Base-by-base conservation (phyloP, 2,113 vertebrate species). In the Takifugu flavidus region DNA sequence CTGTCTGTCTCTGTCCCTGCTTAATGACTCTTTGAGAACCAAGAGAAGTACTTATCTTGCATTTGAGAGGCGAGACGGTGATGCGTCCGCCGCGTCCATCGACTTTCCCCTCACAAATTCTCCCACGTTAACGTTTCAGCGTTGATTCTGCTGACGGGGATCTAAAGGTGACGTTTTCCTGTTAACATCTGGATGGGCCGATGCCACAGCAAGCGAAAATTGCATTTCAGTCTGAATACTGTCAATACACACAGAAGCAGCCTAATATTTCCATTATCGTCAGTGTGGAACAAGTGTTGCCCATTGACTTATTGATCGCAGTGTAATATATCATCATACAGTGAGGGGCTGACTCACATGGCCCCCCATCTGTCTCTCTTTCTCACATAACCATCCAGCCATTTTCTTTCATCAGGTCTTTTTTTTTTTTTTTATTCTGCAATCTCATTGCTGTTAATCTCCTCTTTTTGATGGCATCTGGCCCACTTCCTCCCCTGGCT, bases 311-410 rank as follows among this genome's bases (percentile, higher is more conserved):
- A 89, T 89, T 88, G 87, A 89, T 87, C 49, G 69, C 53, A 0
- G 82, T 85, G 73, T 87, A 82, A 86, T 82, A 73, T 87, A 76
- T 87, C 87, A 84, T 84, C 77, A 82, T 86, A 87, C 86, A 87
- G 84, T 89, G 84, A 82, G 87, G 81, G 54, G 68, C 70, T 66
- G 65, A 51, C 59, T 62, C 75, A 68, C 6, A 25, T 78, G 81
- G 81, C 78, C 84, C 65, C 53, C 87, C 87, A 89, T 89, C 87
- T 89, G 87, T 88, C 87, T 84, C 82, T 85, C 74, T 83, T 86
- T 85, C 83, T 88, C 87, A 87, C 87, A 87, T 87, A 81, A 75
- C 86, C 83, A 20, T 60, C 82, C 77, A 86, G 82, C 84, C 75
- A 73, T 88, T 86, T 80, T 84, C 74, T 51, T 83, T 83, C 65